Evolutionary conservation across 2,888 invertebrate species (phyloP).

Genomic region (Euplagia quadripunctaria): DNA sequence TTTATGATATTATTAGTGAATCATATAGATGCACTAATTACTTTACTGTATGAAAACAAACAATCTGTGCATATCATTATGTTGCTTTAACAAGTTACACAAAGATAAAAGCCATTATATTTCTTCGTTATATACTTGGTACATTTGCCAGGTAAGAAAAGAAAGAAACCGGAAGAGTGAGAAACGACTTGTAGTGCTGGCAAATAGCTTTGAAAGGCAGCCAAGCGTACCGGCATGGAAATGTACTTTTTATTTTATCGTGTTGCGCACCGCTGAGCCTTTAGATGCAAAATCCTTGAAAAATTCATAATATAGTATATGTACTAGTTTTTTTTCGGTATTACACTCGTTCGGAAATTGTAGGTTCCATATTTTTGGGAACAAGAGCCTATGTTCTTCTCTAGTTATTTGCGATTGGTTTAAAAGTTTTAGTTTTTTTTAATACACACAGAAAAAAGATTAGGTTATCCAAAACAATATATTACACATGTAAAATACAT

Average conservation of each 20-base stretch:
- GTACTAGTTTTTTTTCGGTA: not conserved
- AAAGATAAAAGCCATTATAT: not conserved
- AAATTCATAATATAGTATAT: not conserved
- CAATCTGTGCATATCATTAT: too few relatives aligned
- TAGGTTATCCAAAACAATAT: too few relatives aligned
- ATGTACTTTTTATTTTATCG: slow-evolving; percentile 1
- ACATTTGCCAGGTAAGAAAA: not conserved
- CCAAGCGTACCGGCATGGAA: slow-evolving; percentile 2
- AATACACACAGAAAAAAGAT: not conserved
- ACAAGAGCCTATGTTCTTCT: not conserved
- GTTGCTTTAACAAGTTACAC: not conserved
- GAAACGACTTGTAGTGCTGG: not conserved
- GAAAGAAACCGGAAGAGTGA: not conserved
- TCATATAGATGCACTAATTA: too few relatives aligned
- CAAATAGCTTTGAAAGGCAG: slow-evolving; percentile 3
- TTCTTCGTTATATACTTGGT: not conserved
- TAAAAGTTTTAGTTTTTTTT: not conserved
- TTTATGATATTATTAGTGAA: too few relatives aligned
- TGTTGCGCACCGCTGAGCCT: not conserved
- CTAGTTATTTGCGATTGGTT: not conserved
- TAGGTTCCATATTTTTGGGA: not conserved
- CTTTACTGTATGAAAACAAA: too few relatives aligned
- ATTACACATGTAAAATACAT: too few relatives aligned
- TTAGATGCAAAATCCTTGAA: not conserved
- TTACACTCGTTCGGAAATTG: not conserved